Percentiles rank a stretch among this genome's conserved stretches.
phyloP scores from a whole-genome alignment of 2,113 vertebrate species.

The Equus przewalskii region DNA sequence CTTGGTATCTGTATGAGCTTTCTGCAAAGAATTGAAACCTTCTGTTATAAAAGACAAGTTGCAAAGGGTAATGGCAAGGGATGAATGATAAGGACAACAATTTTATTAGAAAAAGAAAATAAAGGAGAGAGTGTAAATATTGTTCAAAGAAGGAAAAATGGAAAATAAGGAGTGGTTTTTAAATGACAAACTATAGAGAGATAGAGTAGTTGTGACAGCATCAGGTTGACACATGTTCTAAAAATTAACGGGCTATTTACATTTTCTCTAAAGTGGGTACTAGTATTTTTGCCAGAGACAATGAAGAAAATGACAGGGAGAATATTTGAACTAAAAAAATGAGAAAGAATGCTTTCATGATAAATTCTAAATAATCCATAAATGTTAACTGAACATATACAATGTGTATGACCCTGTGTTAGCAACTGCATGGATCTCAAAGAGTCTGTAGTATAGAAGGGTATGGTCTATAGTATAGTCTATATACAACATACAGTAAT shows the following conservation, averaged over 20 bases:
- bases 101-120: background rate
- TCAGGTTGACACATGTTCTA: background rate
- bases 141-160: background rate
- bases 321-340: background rate
- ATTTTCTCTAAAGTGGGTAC: background rate
- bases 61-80: background rate
- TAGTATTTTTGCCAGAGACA: background rate
- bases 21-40: background rate
- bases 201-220: background rate
- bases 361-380: constrained; percentile 36
- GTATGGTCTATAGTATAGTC: background rate
- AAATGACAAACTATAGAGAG: background rate
- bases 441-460: background rate
- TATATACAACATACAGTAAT: background rate
- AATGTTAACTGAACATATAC: background rate
- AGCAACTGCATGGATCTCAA: background rate
- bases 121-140: background rate
- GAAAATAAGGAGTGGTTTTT: background rate
- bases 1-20: background rate
- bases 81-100: background rate
- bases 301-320: background rate
- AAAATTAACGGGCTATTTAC: background rate
- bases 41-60: background rate
- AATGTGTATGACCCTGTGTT: background rate
- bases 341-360: background rate